A percentile compares a stretch with the other conserved stretches of the same genome.
These are phyloP conservation scores for Chalcosyrphus nemorum DNA, from an alignment of 2,888 invertebrate species.

Conservation along the genomic window DNA sequence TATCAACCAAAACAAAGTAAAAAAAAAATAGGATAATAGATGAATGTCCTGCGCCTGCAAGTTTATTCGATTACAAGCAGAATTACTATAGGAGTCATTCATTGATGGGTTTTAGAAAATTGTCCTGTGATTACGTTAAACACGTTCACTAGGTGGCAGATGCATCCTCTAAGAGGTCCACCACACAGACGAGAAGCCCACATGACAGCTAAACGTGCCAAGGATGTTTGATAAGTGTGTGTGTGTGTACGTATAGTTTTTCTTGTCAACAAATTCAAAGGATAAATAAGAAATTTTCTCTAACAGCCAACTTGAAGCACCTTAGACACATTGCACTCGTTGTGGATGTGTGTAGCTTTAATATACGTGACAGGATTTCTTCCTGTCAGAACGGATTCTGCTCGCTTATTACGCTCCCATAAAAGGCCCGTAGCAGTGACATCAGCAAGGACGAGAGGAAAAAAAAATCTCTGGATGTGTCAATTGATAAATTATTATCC, in stretches of 20 bases:
- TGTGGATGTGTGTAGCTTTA: slow-evolving; percentile 22
- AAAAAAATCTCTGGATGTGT: slow-evolving; percentile 51
- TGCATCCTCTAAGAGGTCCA: slow-evolving; percentile 17
- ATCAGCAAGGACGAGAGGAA: neutral
- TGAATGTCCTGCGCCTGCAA: slow-evolving; percentile 44
- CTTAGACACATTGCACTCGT: slow-evolving; percentile 25
- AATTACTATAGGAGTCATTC: slow-evolving; percentile 60
- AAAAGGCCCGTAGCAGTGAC: slow-evolving; percentile 56
- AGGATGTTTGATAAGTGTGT: slow-evolving; percentile 56
- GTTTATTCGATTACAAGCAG: slow-evolving; percentile 55
- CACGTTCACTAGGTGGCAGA: slow-evolving; percentile 24
- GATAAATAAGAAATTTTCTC: slow-evolving; percentile 51
- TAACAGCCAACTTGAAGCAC: slow-evolving; percentile 17
- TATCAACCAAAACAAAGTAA: slow-evolving; percentile 40
- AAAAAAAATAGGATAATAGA: slow-evolving; percentile 54
- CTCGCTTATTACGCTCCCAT: slow-evolving; percentile 62
- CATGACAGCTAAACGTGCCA: slow-evolving; percentile 62
- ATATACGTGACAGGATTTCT: slow-evolving; percentile 70
- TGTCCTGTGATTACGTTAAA: slow-evolving; percentile 63
- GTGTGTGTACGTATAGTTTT: neutral
- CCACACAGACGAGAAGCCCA: slow-evolving; percentile 33
- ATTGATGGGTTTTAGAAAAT: slow-evolving; percentile 52
- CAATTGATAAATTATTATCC: slow-evolving; percentile 73
- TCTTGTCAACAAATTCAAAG: slow-evolving; percentile 51
- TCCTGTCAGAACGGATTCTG: slow-evolving; percentile 68